Evolutionary conservation across 1,140 invertebrate species (phyloP), one percentile per base, ranked within the genome.

Genomic region (Pollicipes pollicipes): DNA sequence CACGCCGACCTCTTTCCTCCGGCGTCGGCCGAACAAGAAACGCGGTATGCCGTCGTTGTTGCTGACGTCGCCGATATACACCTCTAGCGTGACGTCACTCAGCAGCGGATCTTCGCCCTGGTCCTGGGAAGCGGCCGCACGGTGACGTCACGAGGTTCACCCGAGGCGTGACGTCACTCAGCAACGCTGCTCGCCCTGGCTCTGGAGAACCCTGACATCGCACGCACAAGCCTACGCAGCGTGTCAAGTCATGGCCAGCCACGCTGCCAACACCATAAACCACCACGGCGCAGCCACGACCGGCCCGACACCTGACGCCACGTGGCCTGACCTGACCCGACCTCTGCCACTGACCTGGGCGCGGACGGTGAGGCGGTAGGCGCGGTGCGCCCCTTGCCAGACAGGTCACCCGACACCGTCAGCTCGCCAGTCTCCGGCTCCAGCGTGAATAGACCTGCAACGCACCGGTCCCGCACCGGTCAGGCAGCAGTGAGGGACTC

Each of bases 31-130:
- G 80, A 13, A 90, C 84, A 73, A 92, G n/a, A n/a, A 90, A 10
- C 84, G 80, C 0, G 90, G 90, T 13, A 91, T 86, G 0, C 90
- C 90, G 77, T 92, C 90, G 76, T 92, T 92, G 70, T 86, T 86
- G 64, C 89, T 88, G 0, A 92, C 87, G 76, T 93, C 89, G 0
- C 89, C 88, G 30, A 93, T 87, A 73, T 87, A 88, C 0, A 92
- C 76, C 0, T 83, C 81, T 0, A 91, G 76, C 29, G 83, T 82
- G 0, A 86, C 83, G 68, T 89, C 87, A 0, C 84, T 82, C 69
- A 80, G 84, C 1, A 89, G 79, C 29, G 78, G 76, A 31, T 83
- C 76, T 26, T 83, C 83, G 0, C 89, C 90, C 69, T 84, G 83
- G 78, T 93, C 90, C 29, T 58, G 45, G 13, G 64, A 21, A 3